Percentiles rank a stretch among this genome's conserved stretches.
Evolutionary conservation across 2,888 invertebrate genomes (phyloP).

Genomic region (Himalopsyche tibetana): DNA sequence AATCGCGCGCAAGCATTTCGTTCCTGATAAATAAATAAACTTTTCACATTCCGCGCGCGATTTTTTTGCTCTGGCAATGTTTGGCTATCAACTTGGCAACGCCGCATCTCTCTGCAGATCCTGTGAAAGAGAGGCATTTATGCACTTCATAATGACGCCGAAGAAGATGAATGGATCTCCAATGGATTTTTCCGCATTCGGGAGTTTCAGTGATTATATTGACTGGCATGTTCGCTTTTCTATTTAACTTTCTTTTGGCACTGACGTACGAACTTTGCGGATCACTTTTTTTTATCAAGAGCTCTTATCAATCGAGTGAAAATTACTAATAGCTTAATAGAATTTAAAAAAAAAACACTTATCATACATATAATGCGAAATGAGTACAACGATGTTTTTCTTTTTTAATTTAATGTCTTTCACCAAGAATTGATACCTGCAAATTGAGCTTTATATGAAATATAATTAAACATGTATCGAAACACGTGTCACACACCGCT

Average conservation of each 20-base stretch:
- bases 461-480: no score
- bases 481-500: no score
- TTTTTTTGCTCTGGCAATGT: slow-evolving; percentile 18
- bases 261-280: not conserved
- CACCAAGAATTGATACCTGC: no score
- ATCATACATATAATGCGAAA: no score
- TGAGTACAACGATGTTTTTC: no score
- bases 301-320: no score
- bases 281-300: no score
- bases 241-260: slow-evolving; percentile 8
- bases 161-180: not conserved
- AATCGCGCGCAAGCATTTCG: not conserved
- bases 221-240: not conserved
- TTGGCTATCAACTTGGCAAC: not conserved
- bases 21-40: not conserved
- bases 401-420: no score
- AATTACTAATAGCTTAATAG: no score
- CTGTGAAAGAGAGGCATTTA: slow-evolving; percentile 29
- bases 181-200: not conserved
- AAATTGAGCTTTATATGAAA: no score
- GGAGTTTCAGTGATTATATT: slow-evolving; percentile 18
- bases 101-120: not conserved
- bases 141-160: slow-evolving; percentile 2
- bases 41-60: not conserved
- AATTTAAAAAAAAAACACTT: no score